Evolutionary conservation across 2,113 vertebrate species (phyloP).

Genomic region (Azemiops feae): DNA sequence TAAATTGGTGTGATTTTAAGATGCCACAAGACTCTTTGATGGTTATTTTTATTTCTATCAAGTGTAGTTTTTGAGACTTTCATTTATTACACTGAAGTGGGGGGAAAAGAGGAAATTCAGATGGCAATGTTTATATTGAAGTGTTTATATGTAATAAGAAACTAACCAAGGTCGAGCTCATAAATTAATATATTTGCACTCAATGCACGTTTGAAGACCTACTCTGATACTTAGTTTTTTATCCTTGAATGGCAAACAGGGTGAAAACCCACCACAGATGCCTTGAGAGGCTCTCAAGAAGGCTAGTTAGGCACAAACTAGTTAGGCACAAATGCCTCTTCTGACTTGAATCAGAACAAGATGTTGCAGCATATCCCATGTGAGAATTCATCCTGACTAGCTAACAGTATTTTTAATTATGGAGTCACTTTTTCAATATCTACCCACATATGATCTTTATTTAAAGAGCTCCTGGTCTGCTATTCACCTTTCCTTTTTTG

Average conservation of each 20-base stretch:
- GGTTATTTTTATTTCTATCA: background rate
- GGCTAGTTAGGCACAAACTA: background rate
- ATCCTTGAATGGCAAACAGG: background rate
- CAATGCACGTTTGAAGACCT: background rate
- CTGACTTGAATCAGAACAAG: background rate
- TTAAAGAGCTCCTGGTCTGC: background rate
- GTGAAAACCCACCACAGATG: background rate
- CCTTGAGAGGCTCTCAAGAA: background rate
- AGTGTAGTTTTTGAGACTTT: background rate
- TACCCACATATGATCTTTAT: background rate
- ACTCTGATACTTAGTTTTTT: background rate
- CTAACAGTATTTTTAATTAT: background rate
- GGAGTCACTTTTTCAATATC: background rate
- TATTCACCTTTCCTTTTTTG: background rate
- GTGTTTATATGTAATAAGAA: background rate
- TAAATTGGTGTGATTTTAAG: background rate
- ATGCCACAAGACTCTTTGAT: background rate
- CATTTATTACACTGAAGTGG: background rate
- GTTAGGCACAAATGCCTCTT: background rate
- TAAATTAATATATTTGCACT: background rate
- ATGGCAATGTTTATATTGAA: background rate
- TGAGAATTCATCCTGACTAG: background rate
- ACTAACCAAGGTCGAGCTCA: background rate
- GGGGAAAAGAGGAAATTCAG: background rate
- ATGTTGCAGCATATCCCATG: background rate